Conservation (phyloP, 2,888 invertebrate species). For the Chymomyza fuscimana region DNA sequence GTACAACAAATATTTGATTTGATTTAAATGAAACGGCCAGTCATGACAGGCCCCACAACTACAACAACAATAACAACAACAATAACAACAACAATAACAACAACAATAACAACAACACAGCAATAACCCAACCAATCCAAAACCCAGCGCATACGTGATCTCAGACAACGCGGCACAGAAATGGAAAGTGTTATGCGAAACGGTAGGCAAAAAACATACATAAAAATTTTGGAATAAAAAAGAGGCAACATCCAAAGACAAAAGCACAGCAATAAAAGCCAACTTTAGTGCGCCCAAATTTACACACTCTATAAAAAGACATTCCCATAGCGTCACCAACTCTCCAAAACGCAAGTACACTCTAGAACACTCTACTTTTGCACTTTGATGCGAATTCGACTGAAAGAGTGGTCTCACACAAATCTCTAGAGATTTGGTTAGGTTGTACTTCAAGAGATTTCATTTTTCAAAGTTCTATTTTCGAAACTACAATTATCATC, state of each 20-base stretch:
- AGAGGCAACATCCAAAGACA: conserved; percentile 3
- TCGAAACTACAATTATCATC: too few species aligned
- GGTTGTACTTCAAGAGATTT: too few species aligned
- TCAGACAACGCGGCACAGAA: conserved; percentile 35
- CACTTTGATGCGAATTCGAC: too few species aligned
- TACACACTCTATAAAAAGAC: neutral
- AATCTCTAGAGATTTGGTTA: too few species aligned
- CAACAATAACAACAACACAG: neutral
- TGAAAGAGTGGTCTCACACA: too few species aligned
- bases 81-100: neutral
- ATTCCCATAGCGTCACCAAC: too few species aligned
- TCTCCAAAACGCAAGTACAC: too few species aligned
- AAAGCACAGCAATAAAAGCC: conserved; percentile 11
- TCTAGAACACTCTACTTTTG: too few species aligned
- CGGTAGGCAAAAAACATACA: conserved; percentile 7
- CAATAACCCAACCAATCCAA: neutral
- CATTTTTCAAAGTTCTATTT: too few species aligned
- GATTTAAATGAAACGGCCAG: conserved; percentile 67
- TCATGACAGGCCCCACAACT: conserved; percentile 39
- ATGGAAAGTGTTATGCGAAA: conserved; percentile 70
- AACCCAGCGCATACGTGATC: conserved; percentile 43
- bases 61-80: too few species aligned
- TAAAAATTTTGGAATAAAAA: conserved; percentile 9
- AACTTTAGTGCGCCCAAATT: neutral
- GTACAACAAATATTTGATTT: conserved; percentile 64